These are phyloP conservation scores for Brachyistius frenatus DNA, from an alignment of 2,113 vertebrate species.

Conservation along the genomic window DNA sequence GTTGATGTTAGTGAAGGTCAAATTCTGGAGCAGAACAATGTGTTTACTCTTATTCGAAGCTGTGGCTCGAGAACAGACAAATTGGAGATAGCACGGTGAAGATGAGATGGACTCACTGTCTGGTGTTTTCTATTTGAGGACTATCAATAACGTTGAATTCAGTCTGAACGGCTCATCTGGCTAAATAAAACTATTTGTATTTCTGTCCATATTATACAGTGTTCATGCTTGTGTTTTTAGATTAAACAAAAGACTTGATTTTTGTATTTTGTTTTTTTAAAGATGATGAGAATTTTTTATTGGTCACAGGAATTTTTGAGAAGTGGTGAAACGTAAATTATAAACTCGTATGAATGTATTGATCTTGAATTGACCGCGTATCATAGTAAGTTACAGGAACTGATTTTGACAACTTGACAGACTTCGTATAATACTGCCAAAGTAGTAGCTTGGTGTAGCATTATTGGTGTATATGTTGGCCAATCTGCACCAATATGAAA, in stretches of 20 bases:
- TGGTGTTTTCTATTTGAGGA: conserved; percentile 16
- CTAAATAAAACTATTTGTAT: too few species aligned
- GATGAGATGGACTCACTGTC: conserved; percentile 33
- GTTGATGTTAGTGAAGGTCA: conserved; percentile 40
- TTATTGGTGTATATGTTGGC: too few species aligned
- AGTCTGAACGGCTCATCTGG: too few species aligned
- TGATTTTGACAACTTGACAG: background rate
- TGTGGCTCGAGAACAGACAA: conserved; percentile 5
- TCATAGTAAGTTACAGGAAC: background rate
- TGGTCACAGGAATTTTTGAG: background rate
- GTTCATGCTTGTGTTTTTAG: too few species aligned
- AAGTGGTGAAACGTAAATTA: background rate
- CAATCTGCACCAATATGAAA: too few species aligned
- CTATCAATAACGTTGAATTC: background rate
- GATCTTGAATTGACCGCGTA: background rate
- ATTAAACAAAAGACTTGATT: too few species aligned
- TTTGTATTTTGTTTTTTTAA: too few species aligned
- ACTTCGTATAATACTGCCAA: background rate
- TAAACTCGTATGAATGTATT: background rate
- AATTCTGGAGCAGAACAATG: conserved; percentile 10
- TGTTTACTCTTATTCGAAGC: conserved; percentile 20
- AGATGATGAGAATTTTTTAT: too few species aligned
- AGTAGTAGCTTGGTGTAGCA: background rate
- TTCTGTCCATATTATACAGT: too few species aligned
- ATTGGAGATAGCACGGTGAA: background rate